Evolutionary conservation across 2,797 vertebrate genomes (phyloP).

Genomic region (Balearica regulorum): DNA sequence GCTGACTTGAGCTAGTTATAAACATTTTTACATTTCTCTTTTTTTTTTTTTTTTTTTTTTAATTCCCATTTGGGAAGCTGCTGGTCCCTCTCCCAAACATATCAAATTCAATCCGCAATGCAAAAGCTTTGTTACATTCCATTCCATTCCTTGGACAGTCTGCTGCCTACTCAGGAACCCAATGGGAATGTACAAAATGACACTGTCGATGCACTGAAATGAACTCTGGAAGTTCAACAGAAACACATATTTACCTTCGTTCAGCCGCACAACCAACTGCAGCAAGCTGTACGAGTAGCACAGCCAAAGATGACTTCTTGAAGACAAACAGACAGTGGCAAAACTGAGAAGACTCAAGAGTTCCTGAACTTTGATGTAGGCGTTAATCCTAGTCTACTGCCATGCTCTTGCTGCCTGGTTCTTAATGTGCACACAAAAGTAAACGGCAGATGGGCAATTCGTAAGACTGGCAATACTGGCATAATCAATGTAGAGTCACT

Average conservation of each 20-base stretch:
- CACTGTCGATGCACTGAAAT: not conserved
- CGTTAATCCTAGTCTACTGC: not conserved
- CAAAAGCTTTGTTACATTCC: not conserved
- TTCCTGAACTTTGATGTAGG: not conserved
- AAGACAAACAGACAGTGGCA: not conserved
- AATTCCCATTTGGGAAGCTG: not conserved
- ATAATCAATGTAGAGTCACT: not conserved
- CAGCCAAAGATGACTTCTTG: not conserved
- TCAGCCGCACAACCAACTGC: not conserved
- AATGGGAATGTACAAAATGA: accelerated
- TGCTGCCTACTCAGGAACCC: not conserved
- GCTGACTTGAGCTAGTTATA: not conserved
- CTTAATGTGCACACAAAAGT: not conserved
- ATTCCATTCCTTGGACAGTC: not conserved
- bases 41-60: not conserved
- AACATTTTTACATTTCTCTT: not conserved
- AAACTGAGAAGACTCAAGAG: not conserved
- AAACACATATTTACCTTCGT: not conserved
- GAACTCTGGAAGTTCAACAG: not conserved
- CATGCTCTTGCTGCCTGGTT: not conserved
- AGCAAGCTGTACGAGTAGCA: not conserved
- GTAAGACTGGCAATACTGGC: accelerated
- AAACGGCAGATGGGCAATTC: not conserved
- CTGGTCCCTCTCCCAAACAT: not conserved
- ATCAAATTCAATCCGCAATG: not conserved